These are phyloP conservation scores for Lepus timidus DNA, from an alignment of 2,113 vertebrate genomes.

Conservation along the genomic window DNA sequence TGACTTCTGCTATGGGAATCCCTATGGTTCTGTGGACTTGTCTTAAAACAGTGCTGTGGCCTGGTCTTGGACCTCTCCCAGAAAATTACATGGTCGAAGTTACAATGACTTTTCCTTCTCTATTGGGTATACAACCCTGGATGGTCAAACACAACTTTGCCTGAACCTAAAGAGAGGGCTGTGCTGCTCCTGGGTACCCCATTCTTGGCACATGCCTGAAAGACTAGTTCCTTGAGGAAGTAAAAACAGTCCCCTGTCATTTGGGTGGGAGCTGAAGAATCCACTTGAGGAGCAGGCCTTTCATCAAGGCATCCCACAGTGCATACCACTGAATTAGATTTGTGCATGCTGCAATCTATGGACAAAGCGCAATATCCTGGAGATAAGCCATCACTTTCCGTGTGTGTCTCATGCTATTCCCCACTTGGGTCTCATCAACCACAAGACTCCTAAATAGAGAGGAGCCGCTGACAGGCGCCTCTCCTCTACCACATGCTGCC, in stretches of 20 bases:
- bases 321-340: constrained; percentile 4
- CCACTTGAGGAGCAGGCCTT: neutral
- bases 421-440: constrained; percentile 42
- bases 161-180: constrained; percentile 39
- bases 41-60: constrained; percentile 20
- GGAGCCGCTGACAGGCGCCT: neutral
- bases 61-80: neutral
- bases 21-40: neutral
- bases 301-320: constrained; percentile 30
- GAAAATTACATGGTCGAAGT: neutral
- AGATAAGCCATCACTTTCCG: constrained; percentile 23
- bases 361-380: constrained; percentile 3
- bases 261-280: constrained; percentile 32
- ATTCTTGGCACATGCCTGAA: constrained; percentile 51
- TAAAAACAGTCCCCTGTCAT: neutral
- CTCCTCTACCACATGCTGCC: neutral
- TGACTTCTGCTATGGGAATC: neutral
- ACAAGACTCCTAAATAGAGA: neutral
- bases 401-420: constrained; percentile 29
- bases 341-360: neutral
- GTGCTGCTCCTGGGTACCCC: constrained; percentile 42
- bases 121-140: fast-evolving
- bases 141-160: constrained; percentile 66
- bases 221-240: constrained; percentile 54
- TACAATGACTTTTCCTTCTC: constrained; percentile 62